Conservation (phyloP, 2,797 vertebrate genomes). For the Melopsittacus undulatus region DNA sequence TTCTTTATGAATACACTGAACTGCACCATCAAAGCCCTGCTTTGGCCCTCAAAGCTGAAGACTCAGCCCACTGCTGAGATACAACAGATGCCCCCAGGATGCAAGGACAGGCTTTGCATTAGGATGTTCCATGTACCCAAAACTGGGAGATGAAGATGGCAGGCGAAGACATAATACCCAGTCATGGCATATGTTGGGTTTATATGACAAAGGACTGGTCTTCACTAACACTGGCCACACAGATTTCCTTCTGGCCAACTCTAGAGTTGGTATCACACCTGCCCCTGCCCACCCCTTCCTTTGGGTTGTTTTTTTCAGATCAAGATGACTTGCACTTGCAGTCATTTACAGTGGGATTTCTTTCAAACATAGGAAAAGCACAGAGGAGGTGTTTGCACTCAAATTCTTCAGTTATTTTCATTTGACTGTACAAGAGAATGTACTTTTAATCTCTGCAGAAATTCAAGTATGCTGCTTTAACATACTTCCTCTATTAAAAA, state of each 20-base stretch:
- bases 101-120: not conserved
- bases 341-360: not conserved
- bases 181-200: accelerated
- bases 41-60: not conserved
- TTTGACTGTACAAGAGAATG: not conserved
- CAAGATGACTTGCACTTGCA: not conserved
- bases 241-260: not conserved
- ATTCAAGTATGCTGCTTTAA: not conserved
- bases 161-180: not conserved
- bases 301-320: not conserved
- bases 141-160: accelerated
- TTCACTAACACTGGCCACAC: not conserved
- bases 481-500: not conserved
- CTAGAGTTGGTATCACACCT: not conserved
- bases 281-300: not conserved
- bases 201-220: not conserved
- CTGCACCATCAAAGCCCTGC: not conserved
- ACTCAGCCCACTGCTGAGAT: not conserved
- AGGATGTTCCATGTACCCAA: accelerated
- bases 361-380: not conserved
- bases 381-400: not conserved
- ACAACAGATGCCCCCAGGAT: accelerated
- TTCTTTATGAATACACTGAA: not conserved
- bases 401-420: not conserved
- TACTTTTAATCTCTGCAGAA: not conserved